A percentile compares a stretch with the other conserved stretches of the same genome.
Conservation (phyloP, 2,113 vertebrate species). For the Diadophis punctatus region DNA sequence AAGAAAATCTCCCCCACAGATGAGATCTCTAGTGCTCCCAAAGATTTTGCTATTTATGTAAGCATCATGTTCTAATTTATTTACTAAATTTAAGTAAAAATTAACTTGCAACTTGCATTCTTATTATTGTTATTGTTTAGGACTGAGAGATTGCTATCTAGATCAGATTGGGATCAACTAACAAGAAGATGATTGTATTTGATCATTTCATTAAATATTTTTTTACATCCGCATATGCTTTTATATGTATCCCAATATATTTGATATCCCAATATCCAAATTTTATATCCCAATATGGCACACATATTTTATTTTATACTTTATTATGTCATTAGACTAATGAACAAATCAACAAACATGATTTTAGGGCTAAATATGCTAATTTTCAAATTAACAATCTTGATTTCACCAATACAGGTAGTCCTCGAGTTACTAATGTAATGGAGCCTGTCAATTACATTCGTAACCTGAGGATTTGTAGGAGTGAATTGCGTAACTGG, state of each 20-base stretch:
- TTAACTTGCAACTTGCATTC: not conserved
- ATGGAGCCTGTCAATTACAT: too few relatives aligned
- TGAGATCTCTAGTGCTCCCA: slow-evolving; percentile 58
- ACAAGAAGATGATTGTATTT: not conserved
- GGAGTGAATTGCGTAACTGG: too few relatives aligned
- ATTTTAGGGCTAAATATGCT: not conserved
- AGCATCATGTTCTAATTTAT: slow-evolving; percentile 13
- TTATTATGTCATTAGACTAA: not conserved
- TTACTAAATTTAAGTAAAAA: not conserved
- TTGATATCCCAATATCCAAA: not conserved
- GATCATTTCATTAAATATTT: not conserved
- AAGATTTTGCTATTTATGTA: slow-evolving; percentile 60
- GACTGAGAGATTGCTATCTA: not conserved
- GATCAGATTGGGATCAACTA: not conserved
- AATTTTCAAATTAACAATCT: not conserved
- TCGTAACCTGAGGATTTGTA: too few relatives aligned
- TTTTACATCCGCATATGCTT: not conserved
- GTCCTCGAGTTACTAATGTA: too few relatives aligned
- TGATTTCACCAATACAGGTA: not conserved
- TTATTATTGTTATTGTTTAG: not conserved
- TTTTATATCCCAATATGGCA: not conserved
- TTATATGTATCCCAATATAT: not conserved
- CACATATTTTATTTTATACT: not conserved
- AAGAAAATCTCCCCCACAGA: slow-evolving; percentile 59
- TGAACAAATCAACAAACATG: not conserved